Percentiles rank a stretch among this genome's conserved stretches.
phyloP scores from a whole-genome alignment of 1,140 invertebrate species.

The Bombus waltoni region DNA sequence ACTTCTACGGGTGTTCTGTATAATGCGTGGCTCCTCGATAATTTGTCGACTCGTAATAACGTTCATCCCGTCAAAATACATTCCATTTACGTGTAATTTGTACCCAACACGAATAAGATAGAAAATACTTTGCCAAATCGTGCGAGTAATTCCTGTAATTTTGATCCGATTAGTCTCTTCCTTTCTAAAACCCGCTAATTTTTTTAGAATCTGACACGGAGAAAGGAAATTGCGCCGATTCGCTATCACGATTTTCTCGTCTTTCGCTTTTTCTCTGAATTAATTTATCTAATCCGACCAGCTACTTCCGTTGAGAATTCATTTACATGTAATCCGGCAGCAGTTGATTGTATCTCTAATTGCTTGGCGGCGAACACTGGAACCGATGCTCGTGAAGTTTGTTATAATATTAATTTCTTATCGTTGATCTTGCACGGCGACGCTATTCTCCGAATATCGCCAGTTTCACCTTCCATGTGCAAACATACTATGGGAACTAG shows the following conservation, averaged over 20 bases:
- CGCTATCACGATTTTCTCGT: neutral
- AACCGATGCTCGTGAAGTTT: conserved; percentile 48
- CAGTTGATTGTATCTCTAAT: conserved; percentile 43
- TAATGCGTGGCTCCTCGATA: conserved; percentile 56
- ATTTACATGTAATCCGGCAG: conserved; percentile 17
- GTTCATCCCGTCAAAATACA: conserved; percentile 3
- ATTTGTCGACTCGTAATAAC: conserved; percentile 30
- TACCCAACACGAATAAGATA: neutral
- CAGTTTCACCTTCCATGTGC: conserved; percentile 51
- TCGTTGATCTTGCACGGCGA: conserved; percentile 56
- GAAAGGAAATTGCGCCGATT: neutral
- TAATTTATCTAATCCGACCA: neutral
- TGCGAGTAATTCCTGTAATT: neutral
- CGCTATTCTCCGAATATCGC: conserved; percentile 51
- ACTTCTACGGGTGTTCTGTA: conserved; percentile 42
- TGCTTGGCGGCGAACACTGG: conserved; percentile 23
- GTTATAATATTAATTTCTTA: conserved; percentile 67
- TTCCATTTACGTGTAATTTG: conserved; percentile 6
- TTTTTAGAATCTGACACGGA: neutral
- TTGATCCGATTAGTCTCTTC: neutral
- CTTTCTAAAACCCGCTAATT: neutral
- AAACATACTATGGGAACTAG: conserved; percentile 60
- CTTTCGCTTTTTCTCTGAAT: neutral
- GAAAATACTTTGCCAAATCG: neutral
- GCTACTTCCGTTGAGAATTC: neutral